Conservation (phyloP, 2,113 vertebrate species). For the Galeopterus variegatus region DNA sequence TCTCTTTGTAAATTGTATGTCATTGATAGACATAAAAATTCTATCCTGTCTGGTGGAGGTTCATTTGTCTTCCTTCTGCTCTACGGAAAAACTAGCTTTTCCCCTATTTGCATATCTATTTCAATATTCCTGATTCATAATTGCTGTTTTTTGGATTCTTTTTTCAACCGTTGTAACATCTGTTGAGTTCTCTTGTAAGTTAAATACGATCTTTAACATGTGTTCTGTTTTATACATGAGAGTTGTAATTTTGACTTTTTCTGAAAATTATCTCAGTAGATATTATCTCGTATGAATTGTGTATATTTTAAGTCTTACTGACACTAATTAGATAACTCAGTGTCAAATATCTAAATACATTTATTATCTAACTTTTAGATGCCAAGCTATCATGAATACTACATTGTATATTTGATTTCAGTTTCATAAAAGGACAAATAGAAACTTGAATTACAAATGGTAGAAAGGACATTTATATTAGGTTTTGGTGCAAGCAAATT, state of each 20-base stretch:
- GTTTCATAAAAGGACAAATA: background rate
- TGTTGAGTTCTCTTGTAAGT: background rate
- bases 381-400: background rate
- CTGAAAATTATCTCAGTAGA: slow-evolving; percentile 38
- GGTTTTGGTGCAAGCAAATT: background rate
- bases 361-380: slow-evolving; percentile 40
- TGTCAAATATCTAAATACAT: slow-evolving; percentile 51
- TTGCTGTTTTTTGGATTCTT: background rate
- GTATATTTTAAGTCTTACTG: slow-evolving; percentile 48
- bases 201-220: slow-evolving; percentile 47
- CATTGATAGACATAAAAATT: background rate
- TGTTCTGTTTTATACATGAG: background rate
- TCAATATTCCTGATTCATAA: slow-evolving; percentile 37
- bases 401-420: slow-evolving; percentile 1
- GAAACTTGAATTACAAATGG: background rate
- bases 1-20: background rate
- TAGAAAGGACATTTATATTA: slow-evolving; percentile 3
- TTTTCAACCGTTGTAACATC: slow-evolving; percentile 37
- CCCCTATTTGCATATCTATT: background rate
- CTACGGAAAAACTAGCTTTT: background rate
- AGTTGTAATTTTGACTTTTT: slow-evolving; percentile 32
- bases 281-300: slow-evolving; percentile 28
- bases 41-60: background rate
- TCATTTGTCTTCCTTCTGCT: background rate
- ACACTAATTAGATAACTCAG: slow-evolving; percentile 50